A percentile compares a stretch with the other conserved stretches of the same genome.
These are phyloP conservation scores for Sesamia inferens DNA, from an alignment of 2,888 invertebrate species.

Conservation along the genomic window DNA sequence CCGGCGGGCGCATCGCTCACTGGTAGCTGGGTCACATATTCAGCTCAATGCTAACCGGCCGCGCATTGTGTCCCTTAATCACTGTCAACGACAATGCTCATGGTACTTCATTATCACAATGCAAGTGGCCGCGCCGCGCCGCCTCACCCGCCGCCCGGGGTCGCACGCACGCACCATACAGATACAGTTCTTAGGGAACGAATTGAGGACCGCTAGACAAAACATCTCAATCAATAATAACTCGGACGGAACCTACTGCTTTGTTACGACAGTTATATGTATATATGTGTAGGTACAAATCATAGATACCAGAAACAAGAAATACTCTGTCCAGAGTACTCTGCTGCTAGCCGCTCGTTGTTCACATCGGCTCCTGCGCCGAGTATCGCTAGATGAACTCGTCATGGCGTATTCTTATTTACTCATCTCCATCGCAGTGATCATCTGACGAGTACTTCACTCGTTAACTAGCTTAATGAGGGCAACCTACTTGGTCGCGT, in stretches of 20 bases:
- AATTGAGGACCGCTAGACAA: not conserved
- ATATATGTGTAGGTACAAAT: too few relatives aligned
- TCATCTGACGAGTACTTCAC: conserved; percentile 23
- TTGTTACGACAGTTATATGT: not conserved
- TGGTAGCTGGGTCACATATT: conserved; percentile 1
- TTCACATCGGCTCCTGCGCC: not conserved
- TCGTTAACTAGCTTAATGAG: conserved; percentile 60
- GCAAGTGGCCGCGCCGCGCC: not conserved
- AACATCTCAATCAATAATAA: not conserved
- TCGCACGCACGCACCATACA: conserved; percentile 3
- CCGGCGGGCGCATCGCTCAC: too few relatives aligned
- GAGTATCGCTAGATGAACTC: conserved; percentile 22
- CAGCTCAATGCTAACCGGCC: conserved; percentile 23
- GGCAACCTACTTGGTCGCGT: conserved; percentile 47
- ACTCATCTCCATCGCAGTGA: conserved; percentile 26
- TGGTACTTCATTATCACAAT: conserved; percentile 32
- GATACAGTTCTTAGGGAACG: not conserved
- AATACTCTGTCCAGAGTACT: too few relatives aligned
- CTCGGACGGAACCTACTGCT: not conserved
- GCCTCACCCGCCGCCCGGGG: too few relatives aligned
- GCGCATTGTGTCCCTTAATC: conserved; percentile 30
- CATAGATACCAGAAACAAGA: too few relatives aligned
- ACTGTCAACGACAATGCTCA: conserved; percentile 37
- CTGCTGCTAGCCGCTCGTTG: not conserved
- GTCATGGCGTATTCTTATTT: conserved; percentile 23